A percentile compares a stretch with the other conserved stretches of the same genome.
phyloP scores from a whole-genome alignment of 1,140 invertebrate genomes.

The Aphidius ervi region DNA sequence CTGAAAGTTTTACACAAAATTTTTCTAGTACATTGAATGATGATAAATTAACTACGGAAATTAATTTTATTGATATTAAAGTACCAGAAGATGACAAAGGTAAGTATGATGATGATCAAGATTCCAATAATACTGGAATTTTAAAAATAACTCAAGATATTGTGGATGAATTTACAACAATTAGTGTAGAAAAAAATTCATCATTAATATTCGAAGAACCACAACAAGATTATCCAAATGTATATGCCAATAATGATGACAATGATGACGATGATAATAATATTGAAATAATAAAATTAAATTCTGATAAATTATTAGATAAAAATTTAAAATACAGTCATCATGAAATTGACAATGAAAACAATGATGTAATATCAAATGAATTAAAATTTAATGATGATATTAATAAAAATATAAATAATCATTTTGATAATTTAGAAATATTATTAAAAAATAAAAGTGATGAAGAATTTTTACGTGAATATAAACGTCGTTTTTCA shows the following conservation, averaged over 20 bases:
- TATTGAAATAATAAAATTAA: slow-evolving; percentile 38
- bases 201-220: slow-evolving; percentile 29
- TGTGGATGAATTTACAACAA: slow-evolving; percentile 4
- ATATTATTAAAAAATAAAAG: slow-evolving; percentile 37
- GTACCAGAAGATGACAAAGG: neutral
- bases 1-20: too few species aligned
- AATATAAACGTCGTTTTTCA: slow-evolving; percentile 39
- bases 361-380: slow-evolving; percentile 20
- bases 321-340: slow-evolving; percentile 16
- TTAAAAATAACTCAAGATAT: slow-evolving; percentile 2
- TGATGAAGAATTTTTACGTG: slow-evolving; percentile 39
- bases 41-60: too few species aligned
- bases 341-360: slow-evolving; percentile 16
- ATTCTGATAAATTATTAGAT: neutral
- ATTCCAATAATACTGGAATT: neutral
- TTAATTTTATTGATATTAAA: neutral
- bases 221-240: slow-evolving; percentile 36
- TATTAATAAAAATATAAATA: slow-evolving; percentile 13
- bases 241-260: slow-evolving; percentile 32
- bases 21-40: too few species aligned
- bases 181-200: slow-evolving; percentile 3
- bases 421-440: slow-evolving; percentile 25
- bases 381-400: neutral
- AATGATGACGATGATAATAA: slow-evolving; percentile 51
- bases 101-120: slow-evolving; percentile 3